A percentile compares a stretch with the other conserved stretches of the same genome.
Conservation (phyloP, 92 coral and sea anemone species). For the Actinostola sp. region DNA sequence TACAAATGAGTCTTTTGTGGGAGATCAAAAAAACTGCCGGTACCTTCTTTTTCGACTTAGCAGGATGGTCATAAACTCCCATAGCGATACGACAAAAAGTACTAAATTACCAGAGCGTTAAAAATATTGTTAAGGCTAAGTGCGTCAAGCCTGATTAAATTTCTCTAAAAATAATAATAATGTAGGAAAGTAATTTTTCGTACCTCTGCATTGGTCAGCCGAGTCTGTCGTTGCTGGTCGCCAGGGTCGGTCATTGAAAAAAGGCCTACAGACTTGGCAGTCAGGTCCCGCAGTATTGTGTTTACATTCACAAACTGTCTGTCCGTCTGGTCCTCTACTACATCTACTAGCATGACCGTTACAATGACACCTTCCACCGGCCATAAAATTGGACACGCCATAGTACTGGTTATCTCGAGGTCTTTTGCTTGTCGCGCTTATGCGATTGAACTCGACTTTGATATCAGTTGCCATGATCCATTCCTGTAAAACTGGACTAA, state of each 20-base stretch:
- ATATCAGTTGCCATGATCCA: conserved; percentile 98
- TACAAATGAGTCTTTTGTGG: too few relatives aligned
- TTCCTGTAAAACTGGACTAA: conserved; percentile 75
- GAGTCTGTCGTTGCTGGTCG: conserved; percentile 79
- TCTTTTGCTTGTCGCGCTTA: conserved; percentile 54
- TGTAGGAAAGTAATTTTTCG: too few relatives aligned
- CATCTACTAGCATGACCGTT: conserved; percentile 98
- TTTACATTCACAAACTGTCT: conserved; percentile 83
- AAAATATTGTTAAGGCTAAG: too few relatives aligned
- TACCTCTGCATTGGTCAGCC: conserved; percentile 90
- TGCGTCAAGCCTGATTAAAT: too few relatives aligned
- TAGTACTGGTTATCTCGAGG: conserved; percentile 68
- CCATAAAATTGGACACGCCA: conserved; percentile 91
- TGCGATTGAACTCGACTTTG: conserved; percentile 87
- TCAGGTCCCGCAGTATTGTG: conserved; percentile 90
- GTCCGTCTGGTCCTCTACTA: conserved; percentile 67
- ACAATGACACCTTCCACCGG: conserved; percentile 97
- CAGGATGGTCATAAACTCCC: too few relatives aligned
- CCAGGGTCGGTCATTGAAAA: conserved; percentile 96
- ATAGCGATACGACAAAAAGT: too few relatives aligned
- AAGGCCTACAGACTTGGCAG: conserved; percentile 87
- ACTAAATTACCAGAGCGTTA: too few relatives aligned
- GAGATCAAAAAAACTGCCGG: too few relatives aligned
- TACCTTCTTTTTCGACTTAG: too few relatives aligned
- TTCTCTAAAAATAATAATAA: not conserved